These are phyloP conservation scores for Panurus biarmicus DNA, from an alignment of 2,113 vertebrate genomes.

Conservation along the genomic window DNA sequence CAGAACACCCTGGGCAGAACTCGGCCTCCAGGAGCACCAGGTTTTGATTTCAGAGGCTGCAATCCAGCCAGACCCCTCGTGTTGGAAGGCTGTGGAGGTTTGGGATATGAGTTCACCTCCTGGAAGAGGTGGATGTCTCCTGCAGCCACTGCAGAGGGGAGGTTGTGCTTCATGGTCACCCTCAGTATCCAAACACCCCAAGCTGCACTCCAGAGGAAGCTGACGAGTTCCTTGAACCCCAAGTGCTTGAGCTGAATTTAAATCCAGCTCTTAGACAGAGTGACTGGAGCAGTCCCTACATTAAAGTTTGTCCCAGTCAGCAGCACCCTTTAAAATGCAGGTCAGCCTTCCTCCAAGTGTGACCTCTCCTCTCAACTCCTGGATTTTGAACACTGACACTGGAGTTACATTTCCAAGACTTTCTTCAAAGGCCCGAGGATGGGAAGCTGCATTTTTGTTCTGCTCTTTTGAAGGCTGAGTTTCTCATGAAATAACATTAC, in stretches of 20 bases:
- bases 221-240: neutral
- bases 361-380: neutral
- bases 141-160: neutral
- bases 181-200: neutral
- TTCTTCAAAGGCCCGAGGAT: neutral
- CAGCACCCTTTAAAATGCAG: neutral
- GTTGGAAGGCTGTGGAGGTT: neutral
- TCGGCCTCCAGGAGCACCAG: neutral
- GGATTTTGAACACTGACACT: neutral
- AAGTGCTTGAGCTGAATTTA: neutral
- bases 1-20: neutral
- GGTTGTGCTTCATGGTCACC: neutral
- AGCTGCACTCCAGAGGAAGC: neutral
- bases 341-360: neutral
- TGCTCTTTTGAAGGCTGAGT: neutral
- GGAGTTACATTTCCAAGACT: neutral
- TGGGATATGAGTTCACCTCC: neutral
- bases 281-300: neutral
- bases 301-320: neutral
- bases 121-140: neutral
- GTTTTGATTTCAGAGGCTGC: neutral
- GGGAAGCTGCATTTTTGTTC: neutral
- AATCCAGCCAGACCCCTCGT: neutral
- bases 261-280: neutral
- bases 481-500: neutral